Conservation (phyloP, 1,140 invertebrate genomes). For the Musca domestica region DNA sequence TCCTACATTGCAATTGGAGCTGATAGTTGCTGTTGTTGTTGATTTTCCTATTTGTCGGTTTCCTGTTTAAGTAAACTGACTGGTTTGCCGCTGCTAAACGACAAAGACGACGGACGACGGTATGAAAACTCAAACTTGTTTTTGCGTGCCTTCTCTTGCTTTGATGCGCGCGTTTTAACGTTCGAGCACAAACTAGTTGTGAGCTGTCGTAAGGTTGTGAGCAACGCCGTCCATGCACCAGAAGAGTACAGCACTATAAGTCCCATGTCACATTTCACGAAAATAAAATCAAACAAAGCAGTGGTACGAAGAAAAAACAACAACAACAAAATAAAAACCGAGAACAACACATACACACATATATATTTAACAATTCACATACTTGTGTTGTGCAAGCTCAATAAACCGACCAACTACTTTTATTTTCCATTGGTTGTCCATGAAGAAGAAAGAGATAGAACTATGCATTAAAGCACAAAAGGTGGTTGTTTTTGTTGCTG, state of each 20-base stretch:
- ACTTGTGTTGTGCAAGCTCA: too few species aligned
- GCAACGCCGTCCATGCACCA: constrained; percentile 21
- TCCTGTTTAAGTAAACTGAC: too few species aligned
- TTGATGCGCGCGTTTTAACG: constrained; percentile 49
- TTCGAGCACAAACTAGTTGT: constrained; percentile 53
- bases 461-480: neutral
- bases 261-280: neutral
- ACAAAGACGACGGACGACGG: neutral
- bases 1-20: too few species aligned
- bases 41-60: neutral
- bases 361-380: neutral
- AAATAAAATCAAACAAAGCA: neutral
- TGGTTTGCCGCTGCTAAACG: neutral
- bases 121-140: constrained; percentile 23
- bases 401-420: too few species aligned
- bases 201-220: constrained; percentile 30
- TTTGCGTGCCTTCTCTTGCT: constrained; percentile 49
- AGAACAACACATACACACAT: neutral
- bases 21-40: neutral
- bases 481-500: neutral
- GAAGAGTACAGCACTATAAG: constrained; percentile 13
- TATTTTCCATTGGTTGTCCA: too few species aligned
- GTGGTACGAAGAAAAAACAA: neutral
- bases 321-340: neutral
- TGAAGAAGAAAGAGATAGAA: neutral